phyloP scores from a whole-genome alignment of 2,113 vertebrate species.

The Gobius niger region DNA sequence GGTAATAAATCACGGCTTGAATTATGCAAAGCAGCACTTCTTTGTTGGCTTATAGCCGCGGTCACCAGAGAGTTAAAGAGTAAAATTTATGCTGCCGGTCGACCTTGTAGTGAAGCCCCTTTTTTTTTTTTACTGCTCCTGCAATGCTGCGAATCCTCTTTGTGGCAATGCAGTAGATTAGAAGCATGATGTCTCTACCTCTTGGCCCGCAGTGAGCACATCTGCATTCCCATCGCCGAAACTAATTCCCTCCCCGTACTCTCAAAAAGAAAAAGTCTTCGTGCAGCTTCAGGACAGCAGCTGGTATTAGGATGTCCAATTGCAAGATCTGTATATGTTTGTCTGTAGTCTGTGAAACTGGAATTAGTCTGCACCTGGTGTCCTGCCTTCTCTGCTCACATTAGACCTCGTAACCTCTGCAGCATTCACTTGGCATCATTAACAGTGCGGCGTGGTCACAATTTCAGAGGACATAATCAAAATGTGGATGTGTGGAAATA shows the following conservation, averaged over 20 bases:
- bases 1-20: slow-evolving; percentile 1
- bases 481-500: slow-evolving; percentile 10
- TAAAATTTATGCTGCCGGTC: slow-evolving; percentile 1
- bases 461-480: background rate
- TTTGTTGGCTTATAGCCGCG: slow-evolving; percentile 13
- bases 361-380: slow-evolving; percentile 30
- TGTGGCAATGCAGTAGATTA: slow-evolving; percentile 61
- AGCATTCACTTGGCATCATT: background rate
- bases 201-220: slow-evolving; percentile 54
- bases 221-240: slow-evolving; percentile 30
- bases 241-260: background rate
- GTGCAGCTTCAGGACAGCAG: background rate
- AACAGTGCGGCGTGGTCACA: too few relatives aligned
- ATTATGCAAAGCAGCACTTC: slow-evolving; percentile 15
- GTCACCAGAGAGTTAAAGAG: background rate
- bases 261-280: background rate
- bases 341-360: slow-evolving; percentile 3
- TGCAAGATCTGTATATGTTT: background rate
- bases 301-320: background rate
- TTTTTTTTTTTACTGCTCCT: slow-evolving; percentile 32
- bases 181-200: slow-evolving; percentile 3
- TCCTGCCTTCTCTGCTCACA: slow-evolving; percentile 32
- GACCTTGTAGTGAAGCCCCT: slow-evolving; percentile 39
- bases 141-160: slow-evolving; percentile 53
- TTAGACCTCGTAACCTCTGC: slow-evolving; percentile 20